Percentiles rank a stretch among this genome's conserved stretches.
These are phyloP conservation scores for Spongilla lacustris DNA, from an alignment of 37 sponge, comb jelly and placozoan genomes.

Conservation along the genomic window DNA sequence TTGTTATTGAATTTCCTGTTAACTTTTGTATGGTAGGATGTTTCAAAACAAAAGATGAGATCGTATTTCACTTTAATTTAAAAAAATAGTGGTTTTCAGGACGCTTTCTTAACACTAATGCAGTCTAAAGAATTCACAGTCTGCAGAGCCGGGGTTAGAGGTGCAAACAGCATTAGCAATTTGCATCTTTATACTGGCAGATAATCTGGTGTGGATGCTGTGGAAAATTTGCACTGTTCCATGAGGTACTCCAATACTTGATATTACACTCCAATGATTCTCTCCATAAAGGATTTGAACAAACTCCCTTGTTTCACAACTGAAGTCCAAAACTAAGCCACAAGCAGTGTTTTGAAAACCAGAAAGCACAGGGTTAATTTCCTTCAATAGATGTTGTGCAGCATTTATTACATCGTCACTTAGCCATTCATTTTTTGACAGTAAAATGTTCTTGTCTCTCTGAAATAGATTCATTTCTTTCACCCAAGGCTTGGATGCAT, in stretches of 20 bases:
- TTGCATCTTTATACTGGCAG: no score
- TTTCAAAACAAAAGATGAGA: neutral
- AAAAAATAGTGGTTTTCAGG: constrained; percentile 16
- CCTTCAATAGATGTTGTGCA: no score
- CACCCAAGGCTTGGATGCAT: no score
- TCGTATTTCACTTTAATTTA: constrained; percentile 20
- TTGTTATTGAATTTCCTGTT: neutral
- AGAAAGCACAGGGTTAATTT: neutral
- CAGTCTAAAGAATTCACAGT: neutral
- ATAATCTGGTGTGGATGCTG: neutral
- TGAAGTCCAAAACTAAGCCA: no score
- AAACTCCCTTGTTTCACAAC: no score
- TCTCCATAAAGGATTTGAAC: no score
- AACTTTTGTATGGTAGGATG: neutral
- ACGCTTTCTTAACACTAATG: constrained; percentile 11
- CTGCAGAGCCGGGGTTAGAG: no score
- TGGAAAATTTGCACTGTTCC: constrained; percentile 3
- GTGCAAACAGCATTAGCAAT: no score
- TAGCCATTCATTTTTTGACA: no score
- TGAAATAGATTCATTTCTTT: no score
- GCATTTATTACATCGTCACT: no score
- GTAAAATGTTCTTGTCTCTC: no score
- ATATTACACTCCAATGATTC: constrained; percentile 1
- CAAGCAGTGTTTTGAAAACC: neutral
- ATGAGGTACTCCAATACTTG: constrained; percentile 28